These are phyloP conservation scores for Trissonchulus sp. DNA, from an alignment of 2,888 invertebrate genomes.

Conservation along the genomic window DNA sequence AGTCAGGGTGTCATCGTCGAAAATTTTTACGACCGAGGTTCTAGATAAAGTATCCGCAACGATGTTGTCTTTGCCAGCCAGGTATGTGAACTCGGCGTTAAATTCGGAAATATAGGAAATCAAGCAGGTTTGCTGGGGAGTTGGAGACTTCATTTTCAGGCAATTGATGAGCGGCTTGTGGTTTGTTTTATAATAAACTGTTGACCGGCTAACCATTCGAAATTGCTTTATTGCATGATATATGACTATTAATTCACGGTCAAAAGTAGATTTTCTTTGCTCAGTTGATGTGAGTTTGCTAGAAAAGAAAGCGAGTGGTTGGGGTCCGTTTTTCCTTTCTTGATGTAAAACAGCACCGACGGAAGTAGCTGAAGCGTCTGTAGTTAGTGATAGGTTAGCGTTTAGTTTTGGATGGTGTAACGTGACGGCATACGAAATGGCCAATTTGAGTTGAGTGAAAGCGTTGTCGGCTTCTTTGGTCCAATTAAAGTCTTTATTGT, in stretches of 20 bases:
- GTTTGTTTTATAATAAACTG: not conserved
- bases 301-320: slow-evolving; percentile 14
- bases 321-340: not conserved
- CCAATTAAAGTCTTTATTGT: too few species aligned
- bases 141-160: not conserved
- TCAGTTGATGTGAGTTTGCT: not conserved
- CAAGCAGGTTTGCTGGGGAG: slow-evolving; percentile 6
- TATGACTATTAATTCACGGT: slow-evolving; percentile 2
- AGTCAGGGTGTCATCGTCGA: not conserved
- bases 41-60: slow-evolving; percentile 11
- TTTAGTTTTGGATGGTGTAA: not conserved
- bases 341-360: slow-evolving; percentile 15
- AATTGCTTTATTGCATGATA: slow-evolving; percentile 1
- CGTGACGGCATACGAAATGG: too few species aligned
- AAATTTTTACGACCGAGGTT: not conserved
- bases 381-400: not conserved
- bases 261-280: slow-evolving; percentile 6
- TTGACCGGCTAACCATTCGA: not conserved
- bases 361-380: slow-evolving; percentile 10
- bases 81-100: not conserved
- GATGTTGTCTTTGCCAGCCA: not conserved
- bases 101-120: slow-evolving; percentile 11
- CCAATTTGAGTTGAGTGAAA: too few species aligned
- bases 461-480: too few species aligned
- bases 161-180: slow-evolving; percentile 13